Evolutionary conservation across 2,797 vertebrate species (phyloP).

Genomic region (Tapera naevia): DNA sequence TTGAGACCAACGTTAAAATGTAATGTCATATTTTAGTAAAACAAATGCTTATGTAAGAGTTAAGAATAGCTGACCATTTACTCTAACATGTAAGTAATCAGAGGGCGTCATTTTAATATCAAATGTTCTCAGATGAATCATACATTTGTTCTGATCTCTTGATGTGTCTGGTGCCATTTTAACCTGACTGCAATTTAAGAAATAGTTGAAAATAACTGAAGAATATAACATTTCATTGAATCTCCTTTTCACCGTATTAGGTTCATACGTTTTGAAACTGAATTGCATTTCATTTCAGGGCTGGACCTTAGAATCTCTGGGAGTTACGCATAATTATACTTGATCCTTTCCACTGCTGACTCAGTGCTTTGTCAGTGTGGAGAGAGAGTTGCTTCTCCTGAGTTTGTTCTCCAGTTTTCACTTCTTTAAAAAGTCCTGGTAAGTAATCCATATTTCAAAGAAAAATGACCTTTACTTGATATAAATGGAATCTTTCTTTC

Average conservation of each 20-base stretch:
- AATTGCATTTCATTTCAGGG: slow-evolving; percentile 59
- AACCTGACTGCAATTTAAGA: slow-evolving; percentile 20
- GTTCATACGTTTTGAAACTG: neutral
- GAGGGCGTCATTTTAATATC: neutral
- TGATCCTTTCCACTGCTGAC: slow-evolving; percentile 71
- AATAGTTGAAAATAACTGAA: slow-evolving; percentile 25
- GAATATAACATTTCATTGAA: neutral
- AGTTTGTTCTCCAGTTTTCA: slow-evolving; percentile 48
- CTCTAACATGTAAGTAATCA: neutral
- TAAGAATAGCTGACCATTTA: neutral
- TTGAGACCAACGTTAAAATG: neutral
- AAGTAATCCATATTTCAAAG: slow-evolving; percentile 78
- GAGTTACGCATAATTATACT: slow-evolving; percentile 52
- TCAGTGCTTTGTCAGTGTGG: slow-evolving; percentile 50
- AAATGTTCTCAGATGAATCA: neutral
- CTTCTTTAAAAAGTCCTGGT: slow-evolving; percentile 59
- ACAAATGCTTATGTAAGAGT: neutral
- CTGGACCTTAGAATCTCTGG: slow-evolving; percentile 38
- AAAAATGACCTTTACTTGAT: slow-evolving; percentile 80
- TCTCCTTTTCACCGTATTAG: slow-evolving; percentile 4
- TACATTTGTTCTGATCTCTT: neutral
- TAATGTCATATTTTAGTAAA: neutral
- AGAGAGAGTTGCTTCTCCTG: neutral
- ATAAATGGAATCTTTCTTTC: slow-evolving; percentile 79
- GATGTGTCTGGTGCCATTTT: slow-evolving; percentile 32